Conservation (phyloP, 2,888 invertebrate species). For the Andrena dorsata region DNA sequence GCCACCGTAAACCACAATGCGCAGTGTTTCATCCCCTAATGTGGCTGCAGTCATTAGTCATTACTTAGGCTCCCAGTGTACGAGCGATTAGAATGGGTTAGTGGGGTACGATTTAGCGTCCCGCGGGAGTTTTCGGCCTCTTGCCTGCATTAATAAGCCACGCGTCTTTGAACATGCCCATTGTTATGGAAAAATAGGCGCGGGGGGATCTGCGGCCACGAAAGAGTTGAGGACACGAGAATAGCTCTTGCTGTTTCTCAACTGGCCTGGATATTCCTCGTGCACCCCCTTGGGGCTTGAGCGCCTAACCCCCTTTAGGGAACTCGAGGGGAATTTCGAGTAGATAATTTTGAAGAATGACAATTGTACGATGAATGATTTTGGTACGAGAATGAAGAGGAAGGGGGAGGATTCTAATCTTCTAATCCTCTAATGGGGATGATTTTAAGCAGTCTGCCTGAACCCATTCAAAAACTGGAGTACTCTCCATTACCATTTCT, state of each 20-base stretch:
- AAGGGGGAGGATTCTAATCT: too few relatives aligned
- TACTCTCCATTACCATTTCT: too few relatives aligned
- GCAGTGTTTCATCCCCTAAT: conserved; percentile 64
- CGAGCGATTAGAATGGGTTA: conserved; percentile 71
- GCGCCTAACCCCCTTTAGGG: neutral
- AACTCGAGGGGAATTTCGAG: neutral
- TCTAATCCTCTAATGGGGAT: too few relatives aligned
- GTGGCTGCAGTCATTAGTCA: conserved; percentile 72
- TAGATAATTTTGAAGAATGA: neutral
- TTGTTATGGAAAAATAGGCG: conserved; percentile 32
- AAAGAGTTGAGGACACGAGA: neutral
- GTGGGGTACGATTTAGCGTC: conserved; percentile 66
- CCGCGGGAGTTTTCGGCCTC: conserved; percentile 56
- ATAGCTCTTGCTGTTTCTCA: neutral
- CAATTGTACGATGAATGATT: neutral
- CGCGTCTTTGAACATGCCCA: conserved; percentile 1
- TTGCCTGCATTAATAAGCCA: neutral
- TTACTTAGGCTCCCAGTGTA: conserved; percentile 59
- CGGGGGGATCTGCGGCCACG: neutral
- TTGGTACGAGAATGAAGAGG: neutral
- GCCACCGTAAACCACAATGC: conserved; percentile 64
- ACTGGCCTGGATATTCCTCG: neutral
- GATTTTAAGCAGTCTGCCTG: too few relatives aligned
- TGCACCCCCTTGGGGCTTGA: neutral
- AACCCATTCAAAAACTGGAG: too few relatives aligned